Evolutionary conservation across 2,888 invertebrate species (phyloP).

Genomic region (Troides oblongomaculatus): DNA sequence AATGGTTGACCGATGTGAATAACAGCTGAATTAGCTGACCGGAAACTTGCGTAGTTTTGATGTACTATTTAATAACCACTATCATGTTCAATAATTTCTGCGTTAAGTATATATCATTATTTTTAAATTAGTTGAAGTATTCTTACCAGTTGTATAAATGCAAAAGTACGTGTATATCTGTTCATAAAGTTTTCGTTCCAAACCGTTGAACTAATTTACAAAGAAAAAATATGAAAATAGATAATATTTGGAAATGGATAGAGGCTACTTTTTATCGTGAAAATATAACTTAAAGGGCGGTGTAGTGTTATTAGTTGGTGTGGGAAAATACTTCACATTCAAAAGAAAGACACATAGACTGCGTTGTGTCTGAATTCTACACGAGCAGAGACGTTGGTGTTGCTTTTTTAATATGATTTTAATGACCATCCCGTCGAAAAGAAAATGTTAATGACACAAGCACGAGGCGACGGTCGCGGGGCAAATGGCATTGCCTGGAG

Average conservation of each 20-base stretch:
- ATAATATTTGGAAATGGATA: no score
- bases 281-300: no score
- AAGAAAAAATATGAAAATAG: no score
- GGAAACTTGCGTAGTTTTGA: slow-evolving; percentile 57
- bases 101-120: slow-evolving; percentile 9
- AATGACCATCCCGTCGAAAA: slow-evolving; percentile 43
- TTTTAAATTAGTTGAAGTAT: no score
- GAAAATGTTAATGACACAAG: slow-evolving; percentile 52
- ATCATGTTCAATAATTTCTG: slow-evolving; percentile 46
- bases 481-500: slow-evolving; percentile 21
- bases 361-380: not conserved
- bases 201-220: no score
- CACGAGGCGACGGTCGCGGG: slow-evolving; percentile 34
- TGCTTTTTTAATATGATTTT: slow-evolving; percentile 47
- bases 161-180: no score
- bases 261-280: no score
- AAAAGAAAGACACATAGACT: not conserved
- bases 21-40: slow-evolving; percentile 40
- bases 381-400: not conserved
- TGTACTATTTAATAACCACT: slow-evolving; percentile 48
- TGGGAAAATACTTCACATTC: not conserved
- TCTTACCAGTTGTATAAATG: no score
- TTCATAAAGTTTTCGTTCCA: no score
- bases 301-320: no score
- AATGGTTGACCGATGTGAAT: not conserved